Base-by-base conservation (phyloP, 2,113 vertebrate species). In the Agelaius phoeniceus region DNA sequence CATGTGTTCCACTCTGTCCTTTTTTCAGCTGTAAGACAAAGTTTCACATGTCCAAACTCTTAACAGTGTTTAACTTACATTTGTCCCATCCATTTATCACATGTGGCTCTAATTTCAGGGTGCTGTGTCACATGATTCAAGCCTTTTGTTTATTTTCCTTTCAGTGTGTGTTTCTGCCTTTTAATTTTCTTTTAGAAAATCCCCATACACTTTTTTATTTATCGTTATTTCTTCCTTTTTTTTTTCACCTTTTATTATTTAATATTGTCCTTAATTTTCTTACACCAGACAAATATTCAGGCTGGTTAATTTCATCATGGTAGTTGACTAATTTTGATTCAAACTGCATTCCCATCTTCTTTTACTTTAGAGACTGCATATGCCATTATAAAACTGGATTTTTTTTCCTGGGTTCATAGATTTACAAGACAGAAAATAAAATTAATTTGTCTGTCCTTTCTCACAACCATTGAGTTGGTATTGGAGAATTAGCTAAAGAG, bases 31-130 rank as follows among this genome's bases (percentile, higher is more conserved):
- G 9, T 41, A 37, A 68, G 54, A 66, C 3, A 3, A 8, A 41
- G 15, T 77, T 86, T 92, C 23, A 39, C 43, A 16, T 72, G 43
- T 15, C 61, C 22, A 84, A 52, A 74, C 52, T 95, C 52, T 90
- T 74, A 96, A 73, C 52, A 51, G 6, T 27, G 44, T 92, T 62
- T 62, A 94, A 69, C 39, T 66, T 54, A 65, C 13, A 31, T 71
- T 35, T 95, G 59, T 96, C 90, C 94, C 68, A 80, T 89, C 75
- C 6, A 37, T 96, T 91, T 93, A 75, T 95, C 92, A 97, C 94
- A 96, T 65, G 57, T 95, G 84, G 61, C 72, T 97, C 90, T 92
- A 95, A 93, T 97, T 97, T 97, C 88, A 90, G 74, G 79, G 27
- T 39, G 33, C 61, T 94, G 61, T 96, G 97, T 96, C 48, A 78